phyloP scores from a whole-genome alignment of 2,888 invertebrate species.

The Cremastinae sp. region DNA sequence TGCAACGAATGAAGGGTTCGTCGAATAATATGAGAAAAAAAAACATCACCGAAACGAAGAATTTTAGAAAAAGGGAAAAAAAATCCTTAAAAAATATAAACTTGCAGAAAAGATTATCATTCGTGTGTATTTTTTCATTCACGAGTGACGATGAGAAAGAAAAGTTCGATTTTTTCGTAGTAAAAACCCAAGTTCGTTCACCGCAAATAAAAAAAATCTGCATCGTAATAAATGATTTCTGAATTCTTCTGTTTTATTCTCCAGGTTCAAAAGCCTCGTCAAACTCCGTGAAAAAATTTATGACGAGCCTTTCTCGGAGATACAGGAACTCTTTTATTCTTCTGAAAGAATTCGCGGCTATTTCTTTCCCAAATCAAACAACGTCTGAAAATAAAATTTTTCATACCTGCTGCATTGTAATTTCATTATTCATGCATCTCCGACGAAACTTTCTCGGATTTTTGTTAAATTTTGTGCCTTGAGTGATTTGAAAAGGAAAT shows the following conservation, averaged over 20 bases:
- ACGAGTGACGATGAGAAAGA: conserved; percentile 59
- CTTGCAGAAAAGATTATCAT: too few relatives aligned
- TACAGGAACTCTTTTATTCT: conserved; percentile 41
- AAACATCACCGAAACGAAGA: conserved; percentile 26
- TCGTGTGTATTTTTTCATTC: too few relatives aligned
- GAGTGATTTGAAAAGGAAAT: too few relatives aligned
- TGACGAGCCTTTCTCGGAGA: conserved; percentile 60
- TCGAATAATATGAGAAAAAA: conserved; percentile 39
- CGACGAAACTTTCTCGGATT: too few relatives aligned
- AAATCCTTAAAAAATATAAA: conserved; percentile 16
- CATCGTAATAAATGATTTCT: conserved; percentile 55
- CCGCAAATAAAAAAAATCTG: conserved; percentile 6
- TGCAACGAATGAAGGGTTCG: conserved; percentile 67
- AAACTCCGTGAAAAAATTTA: conserved; percentile 74
- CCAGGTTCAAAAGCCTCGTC: conserved; percentile 76
- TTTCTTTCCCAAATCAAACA: conserved; percentile 78
- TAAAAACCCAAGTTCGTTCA: conserved; percentile 58
- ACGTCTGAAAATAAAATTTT: conserved; percentile 79
- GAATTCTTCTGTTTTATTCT: conserved; percentile 26
- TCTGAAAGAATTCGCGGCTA: conserved; percentile 70
- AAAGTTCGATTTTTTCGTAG: conserved; percentile 49
- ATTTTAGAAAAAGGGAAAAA: conserved; percentile 33
- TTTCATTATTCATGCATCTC: neutral
- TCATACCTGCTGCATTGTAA: conserved; percentile 53
- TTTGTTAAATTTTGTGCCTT: too few relatives aligned